Percentiles rank a stretch among this genome's conserved stretches.
phyloP scores from a whole-genome alignment of 2,888 invertebrate species.

The Cheilosia grossa region DNA sequence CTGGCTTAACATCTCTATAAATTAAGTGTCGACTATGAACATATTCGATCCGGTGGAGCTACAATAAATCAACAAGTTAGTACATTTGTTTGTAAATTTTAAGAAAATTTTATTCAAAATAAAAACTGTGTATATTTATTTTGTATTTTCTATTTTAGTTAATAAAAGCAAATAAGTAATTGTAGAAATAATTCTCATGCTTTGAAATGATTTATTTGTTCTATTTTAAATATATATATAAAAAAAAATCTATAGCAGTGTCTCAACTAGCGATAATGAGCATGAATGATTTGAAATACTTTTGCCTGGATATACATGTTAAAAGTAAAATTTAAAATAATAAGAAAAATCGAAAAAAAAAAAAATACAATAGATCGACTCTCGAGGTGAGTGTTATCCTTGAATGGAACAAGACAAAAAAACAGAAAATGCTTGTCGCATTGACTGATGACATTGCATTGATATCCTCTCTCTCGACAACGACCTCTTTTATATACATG shows the following conservation, averaged over 20 bases:
- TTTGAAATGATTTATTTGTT: constrained; percentile 52
- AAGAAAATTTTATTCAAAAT: constrained; percentile 19
- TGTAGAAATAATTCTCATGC: constrained; percentile 52
- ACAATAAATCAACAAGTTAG: constrained; percentile 76
- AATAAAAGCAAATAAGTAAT: constrained; percentile 38
- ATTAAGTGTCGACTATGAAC: constrained; percentile 99
- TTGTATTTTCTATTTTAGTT: constrained; percentile 44
- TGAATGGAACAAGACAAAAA: constrained; percentile 14
- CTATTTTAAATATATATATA: constrained; percentile 33
- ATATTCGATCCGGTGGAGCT: constrained; percentile 99
- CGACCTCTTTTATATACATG: constrained; percentile 36
- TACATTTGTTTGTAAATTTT: constrained; percentile 7
- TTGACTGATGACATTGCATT: constrained; percentile 73
- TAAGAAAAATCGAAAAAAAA: constrained; percentile 27
- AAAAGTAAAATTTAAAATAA: constrained; percentile 26
- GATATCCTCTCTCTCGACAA: constrained; percentile 56
- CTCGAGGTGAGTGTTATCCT: constrained; percentile 40
- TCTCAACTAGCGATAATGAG: constrained; percentile 81
- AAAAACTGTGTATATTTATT: constrained; percentile 6
- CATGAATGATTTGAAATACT: constrained; percentile 70
- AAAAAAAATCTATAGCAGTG: constrained; percentile 77
- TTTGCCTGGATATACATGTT: constrained; percentile 39
- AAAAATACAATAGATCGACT: constrained; percentile 19
- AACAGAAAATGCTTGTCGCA: constrained; percentile 39
- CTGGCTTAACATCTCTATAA: constrained; percentile 99